These are phyloP conservation scores for Saccopteryx bilineata DNA, from an alignment of 2,113 vertebrate species.

Conservation along the genomic window DNA sequence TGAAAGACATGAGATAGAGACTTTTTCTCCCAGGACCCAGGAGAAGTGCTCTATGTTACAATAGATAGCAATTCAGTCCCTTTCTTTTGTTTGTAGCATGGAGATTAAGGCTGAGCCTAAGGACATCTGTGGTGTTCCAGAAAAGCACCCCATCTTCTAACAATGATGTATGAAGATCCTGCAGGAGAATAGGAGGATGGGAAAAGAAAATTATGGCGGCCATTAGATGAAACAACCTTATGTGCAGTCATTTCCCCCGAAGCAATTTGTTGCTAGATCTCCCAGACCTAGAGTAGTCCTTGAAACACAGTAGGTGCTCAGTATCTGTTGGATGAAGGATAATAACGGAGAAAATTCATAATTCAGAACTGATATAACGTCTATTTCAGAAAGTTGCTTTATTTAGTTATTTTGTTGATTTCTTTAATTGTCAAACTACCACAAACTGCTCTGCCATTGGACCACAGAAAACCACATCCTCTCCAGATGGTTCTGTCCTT, in stretches of 20 bases:
- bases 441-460: neutral
- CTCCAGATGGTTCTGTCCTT: neutral
- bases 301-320: neutral
- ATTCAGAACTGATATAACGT: neutral
- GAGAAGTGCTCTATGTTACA: neutral
- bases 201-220: neutral
- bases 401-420: neutral
- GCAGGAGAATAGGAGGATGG: neutral
- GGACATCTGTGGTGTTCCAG: neutral
- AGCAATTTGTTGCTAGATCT: neutral
- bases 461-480: neutral
- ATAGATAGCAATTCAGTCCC: neutral
- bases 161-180: neutral
- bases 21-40: neutral
- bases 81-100: neutral
- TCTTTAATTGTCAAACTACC: neutral
- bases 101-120: neutral
- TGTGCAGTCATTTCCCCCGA: accelerated
- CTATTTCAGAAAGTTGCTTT: neutral
- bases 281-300: neutral
- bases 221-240: neutral
- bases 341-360: neutral
- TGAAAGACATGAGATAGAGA: neutral
- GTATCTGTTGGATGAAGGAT: neutral
- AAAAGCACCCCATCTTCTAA: neutral